Evolutionary conservation across 2,888 invertebrate species (phyloP).

Genomic region (Eristalis tenax): DNA sequence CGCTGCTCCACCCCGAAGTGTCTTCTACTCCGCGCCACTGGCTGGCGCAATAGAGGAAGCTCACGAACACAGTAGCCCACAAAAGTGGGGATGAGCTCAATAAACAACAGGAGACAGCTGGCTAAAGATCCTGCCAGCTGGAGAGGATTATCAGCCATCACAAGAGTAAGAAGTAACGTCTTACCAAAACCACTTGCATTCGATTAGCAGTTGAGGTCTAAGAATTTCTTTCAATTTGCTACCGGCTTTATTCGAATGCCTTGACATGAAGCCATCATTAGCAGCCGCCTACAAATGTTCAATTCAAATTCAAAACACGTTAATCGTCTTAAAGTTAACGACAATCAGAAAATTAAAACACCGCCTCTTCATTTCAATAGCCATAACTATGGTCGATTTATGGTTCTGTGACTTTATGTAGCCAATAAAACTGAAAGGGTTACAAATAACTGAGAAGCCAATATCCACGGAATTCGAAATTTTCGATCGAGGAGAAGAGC

Average conservation of each 20-base stretch:
- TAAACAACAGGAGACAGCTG: too few relatives aligned
- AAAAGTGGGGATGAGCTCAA: too few relatives aligned
- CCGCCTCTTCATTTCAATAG: not conserved
- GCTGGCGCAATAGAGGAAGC: too few relatives aligned
- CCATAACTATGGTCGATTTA: not conserved
- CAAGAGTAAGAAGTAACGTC: too few relatives aligned
- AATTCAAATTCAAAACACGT: not conserved
- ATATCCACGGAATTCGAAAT: not conserved
- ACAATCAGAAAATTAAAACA: not conserved
- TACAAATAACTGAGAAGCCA: not conserved
- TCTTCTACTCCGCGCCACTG: too few relatives aligned
- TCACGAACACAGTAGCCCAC: too few relatives aligned
- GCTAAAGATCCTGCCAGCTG: too few relatives aligned
- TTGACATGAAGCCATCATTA: not conserved
- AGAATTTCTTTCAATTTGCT: not conserved
- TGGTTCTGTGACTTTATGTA: not conserved
- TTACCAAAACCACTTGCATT: not conserved
- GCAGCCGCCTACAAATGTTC: not conserved
- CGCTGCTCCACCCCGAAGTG: too few relatives aligned
- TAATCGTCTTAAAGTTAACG: not conserved
- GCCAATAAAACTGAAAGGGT: not conserved
- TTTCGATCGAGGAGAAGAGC: not conserved
- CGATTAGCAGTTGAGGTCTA: not conserved
- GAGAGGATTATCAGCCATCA: too few relatives aligned
- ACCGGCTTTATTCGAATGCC: not conserved